Evolutionary conservation across 2,113 vertebrate species (phyloP), one percentile per base, ranked within the genome.

Genomic region (Strigops habroptila): DNA sequence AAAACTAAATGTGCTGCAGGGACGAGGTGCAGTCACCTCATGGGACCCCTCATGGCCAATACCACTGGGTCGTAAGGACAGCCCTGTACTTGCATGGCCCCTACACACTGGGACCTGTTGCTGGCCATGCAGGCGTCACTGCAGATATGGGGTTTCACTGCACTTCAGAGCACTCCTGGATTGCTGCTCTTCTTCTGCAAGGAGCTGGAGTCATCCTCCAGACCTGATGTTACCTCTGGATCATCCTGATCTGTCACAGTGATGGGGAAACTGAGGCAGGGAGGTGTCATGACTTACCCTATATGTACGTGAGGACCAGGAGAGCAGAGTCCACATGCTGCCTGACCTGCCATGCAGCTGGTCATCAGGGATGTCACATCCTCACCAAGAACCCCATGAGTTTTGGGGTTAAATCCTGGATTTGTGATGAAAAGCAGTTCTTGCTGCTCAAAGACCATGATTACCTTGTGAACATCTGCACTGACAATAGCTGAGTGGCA

Each of bases 401-500:
- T 35, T 53, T 46, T 2, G 37, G 68, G 39, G n/a, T 86, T 86
- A 67, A 93, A 85, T 53, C 27, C 23, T 6, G 30, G 18, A 4
- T 46, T 33, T 0, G 0, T 8, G 23, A 27, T 0, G 12, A 30
- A 4, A 27, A 70, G 85, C 35, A 4, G 53, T 70, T 91, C 71
- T 63, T 33, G 53, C 82, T 82, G 0, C 51, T 91, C 49, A 7
- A 43, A 51, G 35, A 51, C 85, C 3, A 0, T 15, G 87, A 86
- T 78, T 86, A 48, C 85, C 90, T 83, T 48, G 33, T 31, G 67
- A 86, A 77, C 88, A 91, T 93, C 93, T 78, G 90, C 5, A 10
- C 85, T 52, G 90, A 71, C 88, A 92, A 65, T 4, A n/a, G 79
- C 71, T 74, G 93, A 88, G 87, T 43, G 88, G 91, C 94, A 95